These are phyloP conservation scores for Okamejei kenojei DNA, from an alignment of 2,797 vertebrate species.

Conservation along the genomic window DNA sequence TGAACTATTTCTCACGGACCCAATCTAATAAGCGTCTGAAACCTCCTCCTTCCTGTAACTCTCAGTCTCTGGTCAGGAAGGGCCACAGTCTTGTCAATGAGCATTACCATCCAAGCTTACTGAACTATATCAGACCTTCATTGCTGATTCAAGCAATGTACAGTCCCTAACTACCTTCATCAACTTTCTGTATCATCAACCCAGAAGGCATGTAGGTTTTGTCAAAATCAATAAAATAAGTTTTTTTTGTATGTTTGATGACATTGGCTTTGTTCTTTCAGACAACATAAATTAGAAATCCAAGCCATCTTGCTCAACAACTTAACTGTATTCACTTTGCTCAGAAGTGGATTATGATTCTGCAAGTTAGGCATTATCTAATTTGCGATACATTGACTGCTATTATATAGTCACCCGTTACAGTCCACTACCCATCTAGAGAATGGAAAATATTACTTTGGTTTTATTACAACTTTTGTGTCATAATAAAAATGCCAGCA, in stretches of 20 bases:
- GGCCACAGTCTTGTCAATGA: not conserved
- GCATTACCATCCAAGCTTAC: not conserved
- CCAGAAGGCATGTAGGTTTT: not conserved
- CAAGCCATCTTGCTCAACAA: not conserved
- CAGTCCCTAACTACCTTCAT: not conserved
- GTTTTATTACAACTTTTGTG: not conserved
- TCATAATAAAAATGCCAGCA: not conserved
- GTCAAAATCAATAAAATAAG: not conserved
- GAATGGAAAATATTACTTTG: not conserved
- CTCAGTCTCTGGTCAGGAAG: not conserved
- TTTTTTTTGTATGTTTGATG: not conserved
- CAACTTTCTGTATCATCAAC: not conserved
- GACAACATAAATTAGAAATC: not conserved
- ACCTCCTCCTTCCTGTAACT: not conserved
- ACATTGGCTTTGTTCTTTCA: not conserved
- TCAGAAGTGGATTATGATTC: constrained; percentile 2
- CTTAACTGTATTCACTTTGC: not conserved
- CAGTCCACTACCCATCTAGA: not conserved
- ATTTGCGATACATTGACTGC: constrained; percentile 4
- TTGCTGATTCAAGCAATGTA: not conserved
- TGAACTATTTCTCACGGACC: not conserved
- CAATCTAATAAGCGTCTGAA: not conserved
- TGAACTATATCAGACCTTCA: constrained; percentile 5
- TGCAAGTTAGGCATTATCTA: not conserved
- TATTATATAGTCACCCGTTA: not conserved